Conservation (phyloP, 2,113 vertebrate species). For the Oxygymnocypris stewartii region DNA sequence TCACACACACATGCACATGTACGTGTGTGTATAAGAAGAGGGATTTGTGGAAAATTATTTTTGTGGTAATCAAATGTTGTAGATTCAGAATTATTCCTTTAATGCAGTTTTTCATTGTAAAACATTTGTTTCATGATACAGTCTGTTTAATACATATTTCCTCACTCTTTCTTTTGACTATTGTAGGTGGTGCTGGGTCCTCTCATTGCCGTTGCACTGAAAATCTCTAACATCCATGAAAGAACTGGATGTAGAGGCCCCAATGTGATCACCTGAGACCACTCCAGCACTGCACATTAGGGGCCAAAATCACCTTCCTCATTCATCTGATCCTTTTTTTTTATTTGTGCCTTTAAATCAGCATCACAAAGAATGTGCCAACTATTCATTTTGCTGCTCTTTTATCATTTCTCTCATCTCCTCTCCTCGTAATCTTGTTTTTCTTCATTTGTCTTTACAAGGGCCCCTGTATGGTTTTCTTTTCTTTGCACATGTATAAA, state of each 20-base stretch:
- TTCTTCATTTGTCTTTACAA: neutral
- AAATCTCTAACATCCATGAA: slow-evolving; percentile 96
- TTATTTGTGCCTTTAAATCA: slow-evolving; percentile 1
- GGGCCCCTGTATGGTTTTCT: slow-evolving; percentile 8
- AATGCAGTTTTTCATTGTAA: neutral
- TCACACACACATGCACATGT: no score
- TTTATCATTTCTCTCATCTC: slow-evolving; percentile 21
- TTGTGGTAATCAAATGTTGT: neutral
- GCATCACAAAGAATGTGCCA: slow-evolving; percentile 9
- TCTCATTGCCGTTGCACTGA: slow-evolving; percentile 95
- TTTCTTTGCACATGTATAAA: slow-evolving; percentile 42
- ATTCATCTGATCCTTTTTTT: neutral
- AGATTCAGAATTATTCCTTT: neutral
- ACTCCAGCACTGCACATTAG: slow-evolving; percentile 50
- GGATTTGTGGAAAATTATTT: neutral
- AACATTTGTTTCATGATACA: neutral
- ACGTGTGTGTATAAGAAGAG: no score
- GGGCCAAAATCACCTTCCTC: slow-evolving; percentile 67
- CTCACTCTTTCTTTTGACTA: neutral
- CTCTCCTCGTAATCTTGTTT: slow-evolving; percentile 1
- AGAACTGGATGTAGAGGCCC: slow-evolving; percentile 91
- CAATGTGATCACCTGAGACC: slow-evolving; percentile 91
- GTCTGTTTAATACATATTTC: neutral
- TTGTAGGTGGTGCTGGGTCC: slow-evolving; percentile 92
- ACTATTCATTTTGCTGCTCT: slow-evolving; percentile 34